phyloP scores from a whole-genome alignment of 53 echinoderm and acorn worm genomes.

The Paracentrotus lividus region DNA sequence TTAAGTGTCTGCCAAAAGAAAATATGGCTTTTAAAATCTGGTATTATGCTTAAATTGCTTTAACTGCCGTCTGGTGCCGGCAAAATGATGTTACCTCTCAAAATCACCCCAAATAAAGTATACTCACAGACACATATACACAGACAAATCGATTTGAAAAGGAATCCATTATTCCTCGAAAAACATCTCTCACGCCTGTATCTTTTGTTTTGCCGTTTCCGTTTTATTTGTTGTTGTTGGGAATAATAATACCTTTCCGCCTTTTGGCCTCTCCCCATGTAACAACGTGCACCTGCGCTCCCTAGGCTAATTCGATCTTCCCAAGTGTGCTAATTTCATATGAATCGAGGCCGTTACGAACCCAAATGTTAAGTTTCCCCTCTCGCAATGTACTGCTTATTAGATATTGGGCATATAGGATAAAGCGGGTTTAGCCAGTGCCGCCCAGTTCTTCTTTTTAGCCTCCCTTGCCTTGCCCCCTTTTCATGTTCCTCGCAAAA shows the following conservation, averaged over 20 bases:
- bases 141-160: background rate
- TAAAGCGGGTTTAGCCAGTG: background rate
- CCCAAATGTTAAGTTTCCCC: background rate
- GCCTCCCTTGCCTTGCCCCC: background rate
- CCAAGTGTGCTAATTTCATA: constrained; percentile 23
- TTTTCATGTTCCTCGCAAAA: background rate
- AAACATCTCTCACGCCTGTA: background rate
- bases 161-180: background rate
- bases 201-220: too few species aligned
- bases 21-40: too few species aligned
- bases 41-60: too few species aligned
- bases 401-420: background rate
- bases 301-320: background rate
- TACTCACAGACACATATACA: too few species aligned
- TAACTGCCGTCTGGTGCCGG: too few species aligned
- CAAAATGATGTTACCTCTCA: too few species aligned
- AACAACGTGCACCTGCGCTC: background rate
- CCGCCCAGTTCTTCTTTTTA: too few species aligned
- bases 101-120: too few species aligned
- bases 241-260: too few species aligned
- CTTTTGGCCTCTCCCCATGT: background rate
- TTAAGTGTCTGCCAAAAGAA: too few species aligned
- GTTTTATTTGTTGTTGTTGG: too few species aligned
- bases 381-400: background rate
- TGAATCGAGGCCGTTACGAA: constrained; percentile 10